phyloP scores from a whole-genome alignment of 2,797 vertebrate genomes.

The Sebastes matsubarae region DNA sequence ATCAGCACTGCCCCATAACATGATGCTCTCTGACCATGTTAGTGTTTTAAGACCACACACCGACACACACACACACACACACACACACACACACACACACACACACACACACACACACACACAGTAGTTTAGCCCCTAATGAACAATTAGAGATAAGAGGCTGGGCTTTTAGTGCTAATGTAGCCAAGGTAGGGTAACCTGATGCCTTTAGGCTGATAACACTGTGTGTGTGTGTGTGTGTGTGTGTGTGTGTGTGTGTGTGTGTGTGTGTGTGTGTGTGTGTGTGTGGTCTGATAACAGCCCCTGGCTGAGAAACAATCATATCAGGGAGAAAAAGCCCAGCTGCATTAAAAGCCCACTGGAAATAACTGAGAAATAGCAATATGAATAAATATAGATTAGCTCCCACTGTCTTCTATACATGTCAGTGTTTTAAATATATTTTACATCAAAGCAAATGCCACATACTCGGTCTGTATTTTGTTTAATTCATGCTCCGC shows the following conservation, averaged over 20 bases:
- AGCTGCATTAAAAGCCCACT: slow-evolving; percentile 26
- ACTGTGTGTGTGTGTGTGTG: slow-evolving; percentile 3
- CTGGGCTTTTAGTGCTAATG: slow-evolving; percentile 74
- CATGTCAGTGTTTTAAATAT: not conserved
- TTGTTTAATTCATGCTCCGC: slow-evolving; percentile 1
- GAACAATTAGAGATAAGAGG: slow-evolving; percentile 76
- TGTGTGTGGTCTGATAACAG: slow-evolving; percentile 57
- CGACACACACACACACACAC: slow-evolving; percentile 21
- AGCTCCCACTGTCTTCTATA: not conserved
- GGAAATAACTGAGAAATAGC: slow-evolving; percentile 3
- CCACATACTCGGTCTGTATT: not conserved
- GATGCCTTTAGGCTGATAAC: slow-evolving; percentile 68
- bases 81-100: slow-evolving; percentile 26
- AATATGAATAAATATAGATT: slow-evolving; percentile 6
- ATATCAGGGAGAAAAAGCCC: slow-evolving; percentile 33
- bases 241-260: slow-evolving; percentile 14
- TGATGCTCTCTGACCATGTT: slow-evolving; percentile 28
- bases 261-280: not conserved
- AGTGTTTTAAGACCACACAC: slow-evolving; percentile 39
- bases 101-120: slow-evolving; percentile 22
- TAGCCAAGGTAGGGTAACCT: slow-evolving; percentile 70
- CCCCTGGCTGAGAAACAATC: slow-evolving; percentile 43
- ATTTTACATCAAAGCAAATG: slow-evolving; percentile 12
- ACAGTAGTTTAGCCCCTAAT: slow-evolving; percentile 61
- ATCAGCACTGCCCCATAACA: not conserved